These are phyloP conservation scores for Drosophila paramelanica DNA, from an alignment of 2,888 invertebrate genomes.

Conservation along the genomic window DNA sequence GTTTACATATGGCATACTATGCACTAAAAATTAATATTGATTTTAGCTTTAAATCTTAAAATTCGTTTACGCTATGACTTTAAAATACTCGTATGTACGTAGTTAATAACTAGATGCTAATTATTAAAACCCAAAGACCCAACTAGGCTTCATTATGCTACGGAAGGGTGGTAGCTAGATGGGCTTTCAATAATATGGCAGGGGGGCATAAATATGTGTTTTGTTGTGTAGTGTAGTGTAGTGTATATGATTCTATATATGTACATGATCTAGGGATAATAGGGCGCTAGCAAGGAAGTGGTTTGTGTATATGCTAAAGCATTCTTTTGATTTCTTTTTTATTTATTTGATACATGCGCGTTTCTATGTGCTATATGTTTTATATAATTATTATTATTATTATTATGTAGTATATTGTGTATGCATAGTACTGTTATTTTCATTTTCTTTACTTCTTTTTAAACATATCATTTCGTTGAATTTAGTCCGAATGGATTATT, in stretches of 20 bases:
- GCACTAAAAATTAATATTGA: constrained; percentile 68
- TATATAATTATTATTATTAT: constrained; percentile 25
- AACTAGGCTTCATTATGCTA: constrained; percentile 63
- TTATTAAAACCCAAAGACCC: constrained; percentile 68
- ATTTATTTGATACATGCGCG: constrained; percentile 71
- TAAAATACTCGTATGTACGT: constrained; percentile 72
- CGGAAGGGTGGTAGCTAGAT: constrained; percentile 77
- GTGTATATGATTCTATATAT: constrained; percentile 46
- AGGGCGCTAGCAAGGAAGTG: constrained; percentile 63
- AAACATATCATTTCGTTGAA: constrained; percentile 69
- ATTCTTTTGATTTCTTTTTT: constrained; percentile 68
- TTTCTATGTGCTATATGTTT: constrained; percentile 73
- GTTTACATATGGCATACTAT: constrained; percentile 73
- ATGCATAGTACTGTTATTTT: constrained; percentile 26
- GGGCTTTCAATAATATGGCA: constrained; percentile 47
- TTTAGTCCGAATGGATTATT: constrained; percentile 55
- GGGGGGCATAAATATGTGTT: constrained; percentile 50
- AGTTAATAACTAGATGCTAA: constrained; percentile 73
- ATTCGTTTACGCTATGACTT: constrained; percentile 77
- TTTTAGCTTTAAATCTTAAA: constrained; percentile 66
- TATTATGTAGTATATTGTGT: constrained; percentile 3
- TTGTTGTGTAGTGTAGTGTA: constrained; percentile 20
- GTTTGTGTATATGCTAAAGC: constrained; percentile 68
- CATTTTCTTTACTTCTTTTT: constrained; percentile 36
- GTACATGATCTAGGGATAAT: constrained; percentile 52